Conservation (phyloP, 2,797 vertebrate genomes). For the Pangasius macronema region DNA sequence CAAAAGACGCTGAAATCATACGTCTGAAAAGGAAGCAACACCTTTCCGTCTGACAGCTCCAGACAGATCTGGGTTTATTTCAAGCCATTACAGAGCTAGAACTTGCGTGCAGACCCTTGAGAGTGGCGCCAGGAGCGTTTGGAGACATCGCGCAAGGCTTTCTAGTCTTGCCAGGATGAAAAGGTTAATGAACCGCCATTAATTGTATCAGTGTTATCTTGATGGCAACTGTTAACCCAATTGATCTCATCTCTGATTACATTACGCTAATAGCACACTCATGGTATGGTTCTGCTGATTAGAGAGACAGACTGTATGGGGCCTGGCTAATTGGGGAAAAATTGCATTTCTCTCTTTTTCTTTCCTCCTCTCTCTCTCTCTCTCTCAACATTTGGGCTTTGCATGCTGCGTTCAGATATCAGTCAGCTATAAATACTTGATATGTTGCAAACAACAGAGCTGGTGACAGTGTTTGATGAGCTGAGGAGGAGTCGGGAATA, state of each 20-base stretch:
- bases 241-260: conserved; percentile 60
- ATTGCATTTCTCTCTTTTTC: conserved; percentile 12
- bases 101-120: conserved; percentile 29
- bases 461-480: conserved; percentile 1
- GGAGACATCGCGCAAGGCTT: conserved; percentile 29
- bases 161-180: conserved; percentile 36
- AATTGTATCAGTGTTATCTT: conserved; percentile 49
- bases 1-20: conserved; percentile 32
- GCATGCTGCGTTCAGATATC: background rate
- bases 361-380: background rate
- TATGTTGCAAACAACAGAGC: conserved; percentile 8
- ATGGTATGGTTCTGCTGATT: conserved; percentile 40
- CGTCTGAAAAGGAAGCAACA: conserved; percentile 39
- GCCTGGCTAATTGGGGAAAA: conserved; percentile 52
- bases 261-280: conserved; percentile 58
- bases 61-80: conserved; percentile 33
- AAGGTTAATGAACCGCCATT: conserved; percentile 56
- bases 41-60: conserved; percentile 35
- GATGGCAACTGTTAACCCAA: conserved; percentile 52
- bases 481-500: background rate
- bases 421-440: conserved; percentile 22
- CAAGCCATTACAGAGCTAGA: conserved; percentile 24
- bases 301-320: conserved; percentile 51
- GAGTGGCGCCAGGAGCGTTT: conserved; percentile 27
- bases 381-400: conserved; percentile 2